These are phyloP conservation scores for Willowsia nigromaculata DNA, from an alignment of 2,888 invertebrate genomes.

Conservation along the genomic window DNA sequence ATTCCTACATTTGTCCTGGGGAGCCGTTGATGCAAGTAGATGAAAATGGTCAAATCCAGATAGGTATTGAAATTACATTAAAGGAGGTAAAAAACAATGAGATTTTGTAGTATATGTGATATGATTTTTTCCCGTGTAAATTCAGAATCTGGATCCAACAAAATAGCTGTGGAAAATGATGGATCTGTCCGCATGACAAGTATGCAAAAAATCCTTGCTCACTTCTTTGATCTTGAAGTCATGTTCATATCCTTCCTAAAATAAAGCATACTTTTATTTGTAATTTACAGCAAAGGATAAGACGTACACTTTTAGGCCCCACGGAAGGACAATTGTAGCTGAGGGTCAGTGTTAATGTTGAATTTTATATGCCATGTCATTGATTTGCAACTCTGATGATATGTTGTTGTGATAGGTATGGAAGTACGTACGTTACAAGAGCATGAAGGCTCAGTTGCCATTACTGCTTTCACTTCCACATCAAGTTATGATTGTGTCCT, in stretches of 20 bases:
- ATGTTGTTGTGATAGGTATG: slow-evolving; percentile 27
- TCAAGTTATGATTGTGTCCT: slow-evolving; percentile 74
- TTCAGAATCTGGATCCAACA: slow-evolving; percentile 60
- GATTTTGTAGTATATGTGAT: no score
- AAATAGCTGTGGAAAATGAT: slow-evolving; percentile 72
- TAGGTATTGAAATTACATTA: no score
- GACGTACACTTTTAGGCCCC: slow-evolving; percentile 74
- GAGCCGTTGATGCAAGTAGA: slow-evolving; percentile 71
- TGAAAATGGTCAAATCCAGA: slow-evolving; percentile 69
- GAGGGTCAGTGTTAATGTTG: slow-evolving; percentile 49
- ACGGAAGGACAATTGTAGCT: slow-evolving; percentile 71
- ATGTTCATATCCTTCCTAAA: no score
- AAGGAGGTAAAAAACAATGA: no score
- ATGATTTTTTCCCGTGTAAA: no score
- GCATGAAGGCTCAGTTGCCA: slow-evolving; percentile 75
- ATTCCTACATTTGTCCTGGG: slow-evolving; percentile 74
- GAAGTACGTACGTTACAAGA: slow-evolving; percentile 73
- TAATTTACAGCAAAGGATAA: slow-evolving; percentile 33
- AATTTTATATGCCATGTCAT: background rate
- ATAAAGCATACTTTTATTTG: background rate
- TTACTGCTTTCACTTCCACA: slow-evolving; percentile 71
- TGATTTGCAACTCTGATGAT: background rate
- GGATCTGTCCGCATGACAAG: slow-evolving; percentile 72
- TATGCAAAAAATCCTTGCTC: no score
- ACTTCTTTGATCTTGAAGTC: no score